Percentiles rank a stretch among this genome's conserved stretches.
Conservation (phyloP, 2,797 vertebrate genomes). For the Hippoglossus hippoglossus region DNA sequence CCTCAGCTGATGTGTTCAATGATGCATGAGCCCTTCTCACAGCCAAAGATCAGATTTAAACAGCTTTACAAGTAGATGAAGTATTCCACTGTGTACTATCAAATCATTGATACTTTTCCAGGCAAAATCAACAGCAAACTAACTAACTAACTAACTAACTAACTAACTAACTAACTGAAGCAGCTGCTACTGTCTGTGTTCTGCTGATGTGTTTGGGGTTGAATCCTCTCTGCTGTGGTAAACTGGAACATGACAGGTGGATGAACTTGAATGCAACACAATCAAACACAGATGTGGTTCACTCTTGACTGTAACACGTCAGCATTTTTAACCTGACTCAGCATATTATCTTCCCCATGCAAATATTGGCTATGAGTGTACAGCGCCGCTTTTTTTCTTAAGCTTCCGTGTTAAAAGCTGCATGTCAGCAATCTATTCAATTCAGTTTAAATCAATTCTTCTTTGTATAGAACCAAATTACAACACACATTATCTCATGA, state of each 20-base stretch:
- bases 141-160: neutral
- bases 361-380: slow-evolving; percentile 1
- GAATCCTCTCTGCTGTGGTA: slow-evolving; percentile 9
- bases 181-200: neutral
- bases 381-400: slow-evolving; percentile 4
- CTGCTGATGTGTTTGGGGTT: slow-evolving; percentile 4
- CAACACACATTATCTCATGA: neutral
- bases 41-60: neutral
- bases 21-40: slow-evolving; percentile 10
- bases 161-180: neutral
- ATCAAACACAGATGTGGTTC: slow-evolving; percentile 40
- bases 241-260: slow-evolving; percentile 13
- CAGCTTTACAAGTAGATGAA: neutral
- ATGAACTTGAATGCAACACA: slow-evolving; percentile 13
- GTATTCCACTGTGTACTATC: neutral
- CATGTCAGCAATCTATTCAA: slow-evolving; percentile 16
- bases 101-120: neutral
- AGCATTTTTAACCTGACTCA: slow-evolving; percentile 46
- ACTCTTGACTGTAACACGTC: slow-evolving; percentile 28
- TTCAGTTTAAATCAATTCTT: neutral
- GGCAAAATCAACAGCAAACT: neutral
- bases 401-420: slow-evolving; percentile 15
- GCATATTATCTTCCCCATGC: slow-evolving; percentile 16
- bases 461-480: neutral
- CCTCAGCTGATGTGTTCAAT: slow-evolving; percentile 27